Evolutionary conservation across 2,797 vertebrate genomes (phyloP).

Genomic region (Notamacropus eugenii): DNA sequence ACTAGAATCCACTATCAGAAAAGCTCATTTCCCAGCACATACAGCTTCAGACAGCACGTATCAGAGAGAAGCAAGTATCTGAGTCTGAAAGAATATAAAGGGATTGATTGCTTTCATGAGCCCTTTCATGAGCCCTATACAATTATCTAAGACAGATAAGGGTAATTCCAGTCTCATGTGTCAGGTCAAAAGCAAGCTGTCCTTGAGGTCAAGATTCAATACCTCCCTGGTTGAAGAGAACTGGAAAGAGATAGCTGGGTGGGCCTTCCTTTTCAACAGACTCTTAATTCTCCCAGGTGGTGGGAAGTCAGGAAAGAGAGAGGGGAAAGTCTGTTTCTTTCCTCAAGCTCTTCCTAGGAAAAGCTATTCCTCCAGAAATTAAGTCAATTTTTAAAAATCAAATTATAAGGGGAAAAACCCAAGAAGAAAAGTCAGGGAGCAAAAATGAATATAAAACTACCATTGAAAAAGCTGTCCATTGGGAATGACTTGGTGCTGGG

Average conservation of each 20-base stretch:
- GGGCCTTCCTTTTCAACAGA: neutral
- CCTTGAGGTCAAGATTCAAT: neutral
- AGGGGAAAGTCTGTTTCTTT: neutral
- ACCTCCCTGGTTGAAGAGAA: neutral
- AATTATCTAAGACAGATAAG: neutral
- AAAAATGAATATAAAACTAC: neutral
- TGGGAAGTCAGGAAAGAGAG: neutral
- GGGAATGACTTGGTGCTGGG: neutral
- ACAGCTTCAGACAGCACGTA: neutral
- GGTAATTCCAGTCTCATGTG: neutral
- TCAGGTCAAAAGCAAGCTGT: neutral
- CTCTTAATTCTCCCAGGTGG: neutral
- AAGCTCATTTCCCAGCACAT: neutral
- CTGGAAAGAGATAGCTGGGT: neutral
- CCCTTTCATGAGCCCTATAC: neutral
- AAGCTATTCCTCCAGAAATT: neutral
- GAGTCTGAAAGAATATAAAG: neutral
- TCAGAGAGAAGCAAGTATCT: neutral
- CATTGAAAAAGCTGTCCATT: neutral
- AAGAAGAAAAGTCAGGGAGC: neutral
- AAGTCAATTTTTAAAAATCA: neutral
- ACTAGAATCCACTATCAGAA: neutral
- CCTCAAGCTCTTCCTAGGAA: neutral
- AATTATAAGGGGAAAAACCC: neutral
- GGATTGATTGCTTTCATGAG: neutral